phyloP scores from a whole-genome alignment of 2,113 vertebrate genomes.

The Prunella himalayana region DNA sequence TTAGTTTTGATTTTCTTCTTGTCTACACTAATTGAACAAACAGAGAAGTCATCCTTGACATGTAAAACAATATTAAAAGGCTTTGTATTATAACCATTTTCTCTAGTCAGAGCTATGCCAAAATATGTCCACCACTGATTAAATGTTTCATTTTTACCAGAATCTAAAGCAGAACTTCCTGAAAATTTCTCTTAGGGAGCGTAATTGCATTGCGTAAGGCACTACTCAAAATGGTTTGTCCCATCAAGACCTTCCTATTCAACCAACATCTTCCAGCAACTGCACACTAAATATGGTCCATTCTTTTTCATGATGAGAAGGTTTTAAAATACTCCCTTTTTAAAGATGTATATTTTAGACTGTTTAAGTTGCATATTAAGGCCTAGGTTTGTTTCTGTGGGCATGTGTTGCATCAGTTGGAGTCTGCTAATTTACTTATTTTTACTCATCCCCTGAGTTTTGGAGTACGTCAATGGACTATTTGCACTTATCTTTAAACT shows the following conservation, averaged over 20 bases:
- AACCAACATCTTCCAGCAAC: not conserved
- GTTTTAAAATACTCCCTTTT: not conserved
- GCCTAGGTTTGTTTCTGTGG: not conserved
- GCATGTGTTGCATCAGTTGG: not conserved
- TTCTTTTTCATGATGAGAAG: not conserved
- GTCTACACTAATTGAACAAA: not conserved
- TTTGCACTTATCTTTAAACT: not conserved
- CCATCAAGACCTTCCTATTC: not conserved
- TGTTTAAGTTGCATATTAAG: not conserved
- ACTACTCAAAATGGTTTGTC: not conserved
- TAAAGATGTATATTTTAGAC: not conserved
- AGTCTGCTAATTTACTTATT: not conserved
- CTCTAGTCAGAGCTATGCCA: not conserved
- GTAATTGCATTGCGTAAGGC: not conserved
- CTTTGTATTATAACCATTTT: not conserved
- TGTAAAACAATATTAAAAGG: not conserved
- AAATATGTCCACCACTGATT: not conserved
- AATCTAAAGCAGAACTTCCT: not conserved
- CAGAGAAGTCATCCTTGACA: not conserved
- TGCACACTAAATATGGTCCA: not conserved
- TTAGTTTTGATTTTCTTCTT: not conserved
- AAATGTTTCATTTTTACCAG: not conserved
- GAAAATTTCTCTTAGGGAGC: not conserved
- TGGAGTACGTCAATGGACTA: not conserved
- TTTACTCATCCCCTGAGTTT: not conserved